phyloP scores from a whole-genome alignment of 30 jellyfish, hydroid and myxozoan genomes.

The Aurelia aurita region DNA sequence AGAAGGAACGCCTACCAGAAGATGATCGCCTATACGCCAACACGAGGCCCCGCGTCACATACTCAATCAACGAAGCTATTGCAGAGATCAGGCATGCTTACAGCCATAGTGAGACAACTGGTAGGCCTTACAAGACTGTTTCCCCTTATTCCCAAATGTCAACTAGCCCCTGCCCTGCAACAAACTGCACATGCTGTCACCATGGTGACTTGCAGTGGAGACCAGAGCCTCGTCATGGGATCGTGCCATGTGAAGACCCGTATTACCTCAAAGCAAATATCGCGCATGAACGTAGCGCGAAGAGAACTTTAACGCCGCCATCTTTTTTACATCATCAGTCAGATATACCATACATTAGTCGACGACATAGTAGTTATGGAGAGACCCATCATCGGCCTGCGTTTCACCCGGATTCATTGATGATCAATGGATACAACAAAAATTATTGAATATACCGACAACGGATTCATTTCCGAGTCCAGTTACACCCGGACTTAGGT shows the following conservation, averaged over 20 bases:
- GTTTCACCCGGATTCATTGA: conserved; percentile 53
- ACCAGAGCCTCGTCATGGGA: conserved; percentile 46
- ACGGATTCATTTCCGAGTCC: no score
- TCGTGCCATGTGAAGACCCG: conserved; percentile 57
- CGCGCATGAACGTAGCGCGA: conserved; percentile 42
- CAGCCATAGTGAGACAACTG: conserved; percentile 56
- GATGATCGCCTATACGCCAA: conserved; percentile 65
- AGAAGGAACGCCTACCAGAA: conserved; percentile 70
- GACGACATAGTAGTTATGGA: conserved; percentile 58
- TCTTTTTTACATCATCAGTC: conserved; percentile 50
- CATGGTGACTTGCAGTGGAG: conserved; percentile 52
- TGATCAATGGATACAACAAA: conserved; percentile 61
- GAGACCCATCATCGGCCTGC: conserved; percentile 48
- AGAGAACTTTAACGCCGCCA: conserved; percentile 72
- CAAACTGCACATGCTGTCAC: conserved; percentile 76
- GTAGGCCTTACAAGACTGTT: conserved; percentile 45
- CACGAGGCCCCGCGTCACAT: conserved; percentile 64
- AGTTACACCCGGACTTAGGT: no score
- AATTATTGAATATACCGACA: conserved; percentile 25
- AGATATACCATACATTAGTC: conserved; percentile 49
- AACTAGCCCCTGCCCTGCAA: conserved; percentile 48
- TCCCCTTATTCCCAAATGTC: conserved; percentile 66
- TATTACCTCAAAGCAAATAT: conserved; percentile 36
- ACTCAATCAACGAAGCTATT: conserved; percentile 69
- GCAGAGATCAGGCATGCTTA: conserved; percentile 73